Base-by-base conservation (phyloP, 2,888 invertebrate genomes). In the Lordiphosa fenestrarum region DNA sequence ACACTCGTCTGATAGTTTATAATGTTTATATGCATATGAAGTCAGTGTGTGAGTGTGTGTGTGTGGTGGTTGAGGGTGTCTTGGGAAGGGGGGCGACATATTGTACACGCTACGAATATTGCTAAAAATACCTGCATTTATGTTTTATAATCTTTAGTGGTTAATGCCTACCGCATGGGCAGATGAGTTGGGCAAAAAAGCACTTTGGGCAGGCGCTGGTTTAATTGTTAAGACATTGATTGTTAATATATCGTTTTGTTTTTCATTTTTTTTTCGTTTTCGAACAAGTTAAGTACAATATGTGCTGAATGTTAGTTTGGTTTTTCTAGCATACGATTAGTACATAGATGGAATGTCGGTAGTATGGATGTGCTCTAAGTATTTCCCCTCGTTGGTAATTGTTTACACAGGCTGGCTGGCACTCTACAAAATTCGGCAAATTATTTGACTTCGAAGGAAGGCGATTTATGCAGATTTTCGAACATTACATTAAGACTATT, bases 21-120 rank as follows among this genome's bases (percentile, higher is more conserved):
- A 62, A 69, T 77, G 75, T 71, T 68, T 76, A 82, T 76, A 82
- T 76, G 76, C 82, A 77, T 78, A 67, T 78, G 76, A 82, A 51
- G 7, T 53, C 42, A 49, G 49, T 62, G 55, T 41, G 49, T 25
- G 25, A 1, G 25, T 6, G 25, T 6, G 25, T 25, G 25, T 25
- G 6, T 25, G 25, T 25, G 25, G 7, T 7, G 2, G 6, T 25
- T 38, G 48, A 37, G 59, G 66, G 46, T 59, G 53, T 58, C 15
- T 54, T 40, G 55, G 19, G 25, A 23, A 57, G 57, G 63, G 57
- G 81, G 71, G 77, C 76, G 74, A 72, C 66, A 72, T 78, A 65
- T 82, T 73, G 75, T 77, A 77, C 77, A 77, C 68, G 77, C 77
- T 77, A 78, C 75, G 57, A 72, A 75, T 75, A 82, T 75, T 72